Evolutionary conservation across 92 coral and sea anemone genomes (phyloP).

Genomic region (Porites lobata): DNA sequence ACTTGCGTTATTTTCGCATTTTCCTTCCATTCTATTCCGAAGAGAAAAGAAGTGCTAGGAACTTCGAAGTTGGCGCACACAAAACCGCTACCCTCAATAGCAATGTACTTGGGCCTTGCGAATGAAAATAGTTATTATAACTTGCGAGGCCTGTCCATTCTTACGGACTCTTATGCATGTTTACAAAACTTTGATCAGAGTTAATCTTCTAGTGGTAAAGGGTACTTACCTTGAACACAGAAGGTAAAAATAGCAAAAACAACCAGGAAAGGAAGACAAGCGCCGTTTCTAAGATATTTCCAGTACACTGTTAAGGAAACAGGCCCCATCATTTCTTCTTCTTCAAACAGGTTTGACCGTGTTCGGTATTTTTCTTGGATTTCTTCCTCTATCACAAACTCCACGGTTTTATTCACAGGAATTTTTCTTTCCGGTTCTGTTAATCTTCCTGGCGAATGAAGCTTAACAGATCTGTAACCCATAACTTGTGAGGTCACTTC

Average conservation of each 20-base stretch:
- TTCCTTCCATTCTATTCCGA: background rate
- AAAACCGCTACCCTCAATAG: too few species aligned
- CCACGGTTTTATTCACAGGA: slow-evolving; percentile 52
- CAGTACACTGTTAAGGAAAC: slow-evolving; percentile 73
- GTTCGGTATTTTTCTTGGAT: slow-evolving; percentile 40
- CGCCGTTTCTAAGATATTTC: slow-evolving; percentile 78
- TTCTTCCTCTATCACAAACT: slow-evolving; percentile 48
- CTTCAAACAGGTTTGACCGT: slow-evolving; percentile 58
- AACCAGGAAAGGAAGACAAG: slow-evolving; percentile 71
- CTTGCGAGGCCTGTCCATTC: too few species aligned
- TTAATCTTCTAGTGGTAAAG: background rate
- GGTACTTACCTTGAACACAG: slow-evolving; percentile 76
- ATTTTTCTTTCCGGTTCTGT: slow-evolving; percentile 37
- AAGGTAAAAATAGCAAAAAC: slow-evolving; percentile 64
- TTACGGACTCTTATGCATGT: too few species aligned
- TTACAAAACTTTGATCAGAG: too few species aligned
- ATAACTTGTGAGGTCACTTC: slow-evolving; percentile 86
- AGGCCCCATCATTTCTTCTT: slow-evolving; percentile 72
- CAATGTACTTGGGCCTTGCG: too few species aligned
- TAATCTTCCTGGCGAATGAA: slow-evolving; percentile 61
- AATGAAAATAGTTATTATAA: too few species aligned
- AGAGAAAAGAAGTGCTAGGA: background rate
- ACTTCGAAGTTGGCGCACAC: too few species aligned
- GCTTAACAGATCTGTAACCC: slow-evolving; percentile 81
- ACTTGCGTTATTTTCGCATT: background rate